A percentile compares a stretch with the other conserved stretches of the same genome.
Conservation (phyloP, 2,888 invertebrate genomes). For the Abrostola triplasia region DNA sequence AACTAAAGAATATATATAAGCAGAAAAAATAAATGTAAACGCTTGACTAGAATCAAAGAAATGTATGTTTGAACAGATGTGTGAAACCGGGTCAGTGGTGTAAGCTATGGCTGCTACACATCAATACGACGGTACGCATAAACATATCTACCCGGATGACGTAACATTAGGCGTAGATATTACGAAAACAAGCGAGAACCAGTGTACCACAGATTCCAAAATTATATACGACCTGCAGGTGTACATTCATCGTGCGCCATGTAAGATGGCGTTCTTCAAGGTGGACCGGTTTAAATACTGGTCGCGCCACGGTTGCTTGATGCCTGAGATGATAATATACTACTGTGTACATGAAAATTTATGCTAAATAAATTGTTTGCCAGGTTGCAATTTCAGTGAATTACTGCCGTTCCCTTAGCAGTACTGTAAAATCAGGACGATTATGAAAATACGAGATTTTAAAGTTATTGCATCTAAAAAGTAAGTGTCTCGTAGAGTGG, state of each 20-base stretch:
- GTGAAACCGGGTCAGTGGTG: conserved; percentile 82
- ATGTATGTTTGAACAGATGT: conserved; percentile 78
- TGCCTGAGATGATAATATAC: conserved; percentile 60
- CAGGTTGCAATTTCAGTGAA: conserved; percentile 30
- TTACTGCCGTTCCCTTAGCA: conserved; percentile 12
- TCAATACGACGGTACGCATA: conserved; percentile 75
- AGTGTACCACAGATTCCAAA: conserved; percentile 70
- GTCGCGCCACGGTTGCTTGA: conserved; percentile 67
- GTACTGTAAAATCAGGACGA: conserved; percentile 31
- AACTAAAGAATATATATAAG: conserved; percentile 40
- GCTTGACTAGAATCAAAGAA: conserved; percentile 66
- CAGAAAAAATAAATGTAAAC: conserved; percentile 55
- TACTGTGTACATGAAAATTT: conserved; percentile 42
- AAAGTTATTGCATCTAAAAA: conserved; percentile 59
- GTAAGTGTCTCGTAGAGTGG: conserved; percentile 60
- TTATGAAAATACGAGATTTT: conserved; percentile 55
- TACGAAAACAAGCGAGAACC: conserved; percentile 72
- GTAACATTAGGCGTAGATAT: conserved; percentile 75
- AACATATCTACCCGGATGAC: conserved; percentile 77
- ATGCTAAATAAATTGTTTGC: conserved; percentile 46
- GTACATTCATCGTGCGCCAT: conserved; percentile 66
- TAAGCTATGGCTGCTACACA: conserved; percentile 77
- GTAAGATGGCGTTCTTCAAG: conserved; percentile 76
- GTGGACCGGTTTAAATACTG: conserved; percentile 76
- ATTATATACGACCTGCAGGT: conserved; percentile 72